Conservation (phyloP, 2,888 invertebrate genomes). For the Clostera curtula region DNA sequence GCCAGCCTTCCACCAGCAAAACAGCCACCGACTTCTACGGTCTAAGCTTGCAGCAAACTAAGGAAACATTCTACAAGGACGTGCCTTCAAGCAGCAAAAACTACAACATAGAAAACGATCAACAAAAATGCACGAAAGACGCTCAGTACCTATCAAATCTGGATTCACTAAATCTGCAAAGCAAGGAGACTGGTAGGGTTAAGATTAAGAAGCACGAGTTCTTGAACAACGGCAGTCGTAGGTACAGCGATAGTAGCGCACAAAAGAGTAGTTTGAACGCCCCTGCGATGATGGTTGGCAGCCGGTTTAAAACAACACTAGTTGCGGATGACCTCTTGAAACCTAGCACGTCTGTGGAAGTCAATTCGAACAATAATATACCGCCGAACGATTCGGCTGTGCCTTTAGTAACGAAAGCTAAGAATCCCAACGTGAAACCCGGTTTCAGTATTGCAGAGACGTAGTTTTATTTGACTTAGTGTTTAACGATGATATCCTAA, state of each 20-base stretch:
- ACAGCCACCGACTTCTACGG: conserved; percentile 43
- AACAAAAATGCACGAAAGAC: conserved; percentile 43
- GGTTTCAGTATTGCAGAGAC: conserved; percentile 50
- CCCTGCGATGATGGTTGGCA: conserved; percentile 33
- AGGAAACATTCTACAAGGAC: conserved; percentile 56
- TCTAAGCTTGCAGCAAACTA: conserved; percentile 50
- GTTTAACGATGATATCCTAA: conserved; percentile 9
- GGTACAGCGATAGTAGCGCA: conserved; percentile 58
- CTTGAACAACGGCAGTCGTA: conserved; percentile 51
- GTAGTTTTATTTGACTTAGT: conserved; percentile 9
- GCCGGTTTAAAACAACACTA: conserved; percentile 59
- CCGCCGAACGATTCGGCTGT: conserved; percentile 15
- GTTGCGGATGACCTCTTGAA: conserved; percentile 47
- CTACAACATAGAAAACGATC: conserved; percentile 47
- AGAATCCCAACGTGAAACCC: conserved; percentile 42
- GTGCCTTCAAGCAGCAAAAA: conserved; percentile 63
- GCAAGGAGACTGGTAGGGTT: conserved; percentile 33
- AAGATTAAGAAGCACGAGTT: conserved; percentile 42
- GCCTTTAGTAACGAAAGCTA: conserved; percentile 54
- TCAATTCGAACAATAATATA: conserved; percentile 31
- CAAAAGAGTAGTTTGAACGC: conserved; percentile 40
- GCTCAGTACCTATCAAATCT: conserved; percentile 32
- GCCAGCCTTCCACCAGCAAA: conserved; percentile 38
- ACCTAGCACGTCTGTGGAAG: conserved; percentile 37
- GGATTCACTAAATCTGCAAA: conserved; percentile 42